A percentile compares a stretch with the other conserved stretches of the same genome.
These are phyloP conservation scores for Ceriagrion tenellum DNA, from an alignment of 2,888 invertebrate species.

Conservation along the genomic window DNA sequence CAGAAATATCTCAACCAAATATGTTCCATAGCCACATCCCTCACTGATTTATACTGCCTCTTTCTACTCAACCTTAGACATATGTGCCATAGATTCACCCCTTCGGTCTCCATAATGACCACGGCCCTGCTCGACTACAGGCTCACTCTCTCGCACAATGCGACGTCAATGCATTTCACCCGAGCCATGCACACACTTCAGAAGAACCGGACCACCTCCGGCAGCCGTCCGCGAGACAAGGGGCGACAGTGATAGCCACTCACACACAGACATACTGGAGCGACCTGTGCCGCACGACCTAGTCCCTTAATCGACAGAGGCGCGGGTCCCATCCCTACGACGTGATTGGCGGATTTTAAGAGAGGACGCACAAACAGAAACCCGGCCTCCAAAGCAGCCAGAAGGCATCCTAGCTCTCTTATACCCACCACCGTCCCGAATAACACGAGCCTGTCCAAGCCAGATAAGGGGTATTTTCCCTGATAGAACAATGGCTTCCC, in stretches of 20 bases:
- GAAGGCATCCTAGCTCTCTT: not conserved
- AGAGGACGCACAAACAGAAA: not conserved
- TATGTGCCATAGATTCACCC: too few relatives aligned
- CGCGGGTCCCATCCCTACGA: not conserved
- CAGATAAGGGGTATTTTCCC: constrained; percentile 22
- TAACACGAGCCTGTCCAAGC: not conserved
- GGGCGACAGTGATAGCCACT: not conserved
- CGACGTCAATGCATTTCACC: not conserved
- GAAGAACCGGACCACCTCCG: not conserved
- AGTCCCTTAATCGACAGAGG: not conserved
- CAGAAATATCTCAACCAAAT: not conserved
- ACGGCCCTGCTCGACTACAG: not conserved
- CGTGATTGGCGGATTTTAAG: not conserved
- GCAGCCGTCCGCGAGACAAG: not conserved
- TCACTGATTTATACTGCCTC: not conserved
- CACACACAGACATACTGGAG: too few relatives aligned
- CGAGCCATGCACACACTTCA: not conserved
- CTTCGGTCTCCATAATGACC: not conserved
- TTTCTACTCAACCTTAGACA: too few relatives aligned
- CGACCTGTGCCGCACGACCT: not conserved
- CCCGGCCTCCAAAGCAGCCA: not conserved
- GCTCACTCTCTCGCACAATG: not conserved
- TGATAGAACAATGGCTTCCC: not conserved
- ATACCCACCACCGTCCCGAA: not conserved
- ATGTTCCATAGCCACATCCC: not conserved